Conservation (phyloP, 2,888 invertebrate genomes). For the Andrena haemorrhoa region DNA sequence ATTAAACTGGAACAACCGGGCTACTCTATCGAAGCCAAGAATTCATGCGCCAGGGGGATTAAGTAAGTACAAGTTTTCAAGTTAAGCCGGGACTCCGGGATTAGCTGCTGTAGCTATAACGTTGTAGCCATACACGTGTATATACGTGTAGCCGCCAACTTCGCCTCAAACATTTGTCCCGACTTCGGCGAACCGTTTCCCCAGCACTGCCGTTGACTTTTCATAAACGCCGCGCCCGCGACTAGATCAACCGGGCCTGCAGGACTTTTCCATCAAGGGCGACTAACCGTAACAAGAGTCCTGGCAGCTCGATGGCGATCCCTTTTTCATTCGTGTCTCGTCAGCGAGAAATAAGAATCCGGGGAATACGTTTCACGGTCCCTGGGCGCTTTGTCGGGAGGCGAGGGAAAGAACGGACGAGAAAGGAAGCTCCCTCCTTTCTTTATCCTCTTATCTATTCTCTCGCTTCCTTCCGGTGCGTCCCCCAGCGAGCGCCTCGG, state of each 20-base stretch:
- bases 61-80: conserved; percentile 75
- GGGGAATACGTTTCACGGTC: conserved; percentile 24
- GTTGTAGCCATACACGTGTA: conserved; percentile 54
- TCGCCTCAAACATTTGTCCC: conserved; percentile 66
- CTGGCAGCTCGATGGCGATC: not conserved
- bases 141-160: conserved; percentile 39
- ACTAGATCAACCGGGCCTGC: not conserved
- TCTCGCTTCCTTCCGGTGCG: conserved; percentile 58
- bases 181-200: conserved; percentile 36
- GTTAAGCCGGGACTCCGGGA: conserved; percentile 72
- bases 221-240: not conserved
- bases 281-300: not conserved
- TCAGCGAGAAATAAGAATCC: conserved; percentile 8
- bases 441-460: conserved; percentile 52
- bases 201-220: conserved; percentile 4
- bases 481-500: conserved; percentile 62
- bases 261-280: too few relatives aligned
- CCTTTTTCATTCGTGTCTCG: not conserved
- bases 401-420: conserved; percentile 32
- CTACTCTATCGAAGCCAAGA: conserved; percentile 53
- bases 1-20: conserved; percentile 43
- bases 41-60: conserved; percentile 70
- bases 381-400: conserved; percentile 38
- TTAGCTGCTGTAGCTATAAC: conserved; percentile 62
- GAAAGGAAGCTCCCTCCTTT: conserved; percentile 40